Evolutionary conservation across 2,113 vertebrate genomes (phyloP), one percentile per base, ranked within the genome.

Genomic region (Fregetta grallaria): DNA sequence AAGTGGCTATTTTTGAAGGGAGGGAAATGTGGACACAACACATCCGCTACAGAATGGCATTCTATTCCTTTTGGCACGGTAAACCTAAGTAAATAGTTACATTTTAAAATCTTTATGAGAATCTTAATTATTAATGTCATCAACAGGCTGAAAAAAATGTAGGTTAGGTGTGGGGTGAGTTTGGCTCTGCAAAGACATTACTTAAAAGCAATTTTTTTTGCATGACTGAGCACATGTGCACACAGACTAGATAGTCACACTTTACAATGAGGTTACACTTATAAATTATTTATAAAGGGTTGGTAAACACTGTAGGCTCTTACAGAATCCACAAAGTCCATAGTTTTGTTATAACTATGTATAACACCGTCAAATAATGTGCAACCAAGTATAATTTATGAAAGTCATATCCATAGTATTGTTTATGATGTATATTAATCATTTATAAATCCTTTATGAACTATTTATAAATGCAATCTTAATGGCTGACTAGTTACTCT

Each of bases 351-450:
- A 52, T 73, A 81, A 72, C 55, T 58, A 6, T 44, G 40, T 68
- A 30, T 68, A 92, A 86, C 79, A 95, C 47, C 40, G 70, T 91
- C 73, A 80, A 93, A 30, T 95, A 95, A 92, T 84, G 61, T 78
- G 61, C 94, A 84, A 72, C 79, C 86, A 81, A 89, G 0, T 84
- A 74, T 84, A 88, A 96, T 94, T 95, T 90, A 94, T 96, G 80
- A 47, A 67, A 94, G 80, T 50, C 88, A 50, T 87, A 92, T 76
- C 74, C 0, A 0, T 82, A 81, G 38, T 79, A 79, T 96, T 96
- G 94, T 94, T 97, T 97, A 95, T 95, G 10, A 91, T 93, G n/a
- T 95, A 56, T 66, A 89, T 96, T 91, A 97, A 96, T 90, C 73
- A 96, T 97, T 92, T 75, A 96, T 78, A 94, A 86, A 92, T 90